A percentile compares a stretch with the other conserved stretches of the same genome.
These are phyloP conservation scores for Carettochelys insculpta DNA, from an alignment of 2,113 vertebrate species.

Conservation along the genomic window DNA sequence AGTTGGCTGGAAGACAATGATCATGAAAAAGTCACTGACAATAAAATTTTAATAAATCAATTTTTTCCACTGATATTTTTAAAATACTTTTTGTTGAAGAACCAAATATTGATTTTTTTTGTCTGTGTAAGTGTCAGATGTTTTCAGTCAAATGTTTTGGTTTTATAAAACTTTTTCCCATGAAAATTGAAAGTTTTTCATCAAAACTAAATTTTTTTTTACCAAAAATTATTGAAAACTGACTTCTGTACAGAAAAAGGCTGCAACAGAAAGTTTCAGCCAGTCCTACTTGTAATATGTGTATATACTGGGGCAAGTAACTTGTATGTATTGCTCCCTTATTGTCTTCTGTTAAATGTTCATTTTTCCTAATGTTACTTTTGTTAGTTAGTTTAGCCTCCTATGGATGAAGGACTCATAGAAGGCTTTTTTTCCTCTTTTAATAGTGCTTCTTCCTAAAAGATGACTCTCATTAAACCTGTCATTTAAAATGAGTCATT, in stretches of 20 bases:
- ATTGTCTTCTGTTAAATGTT: background rate
- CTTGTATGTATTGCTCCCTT: background rate
- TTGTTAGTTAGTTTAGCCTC: slow-evolving; percentile 24
- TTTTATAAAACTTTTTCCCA: background rate
- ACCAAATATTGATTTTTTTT: background rate
- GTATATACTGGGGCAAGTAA: background rate
- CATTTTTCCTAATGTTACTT: background rate
- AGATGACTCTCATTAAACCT: slow-evolving; percentile 49
- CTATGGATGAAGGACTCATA: slow-evolving; percentile 10
- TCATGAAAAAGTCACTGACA: background rate
- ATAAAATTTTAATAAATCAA: background rate
- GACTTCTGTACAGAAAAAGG: background rate
- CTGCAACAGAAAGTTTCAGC: background rate
- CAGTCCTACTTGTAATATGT: background rate
- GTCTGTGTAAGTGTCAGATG: background rate
- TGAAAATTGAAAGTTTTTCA: background rate
- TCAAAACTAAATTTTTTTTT: too few species aligned
- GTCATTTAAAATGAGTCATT: slow-evolving; percentile 64
- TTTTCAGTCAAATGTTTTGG: background rate
- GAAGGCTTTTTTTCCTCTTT: slow-evolving; percentile 38
- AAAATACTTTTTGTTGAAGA: background rate
- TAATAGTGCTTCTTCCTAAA: slow-evolving; percentile 47
- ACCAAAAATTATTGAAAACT: background rate
- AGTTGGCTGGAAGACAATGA: background rate
- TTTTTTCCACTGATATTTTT: background rate